Evolutionary conservation across 2,888 invertebrate genomes (phyloP), one percentile per base, ranked within the genome.

Genomic region (Liopterus haemorrhoidalis): DNA sequence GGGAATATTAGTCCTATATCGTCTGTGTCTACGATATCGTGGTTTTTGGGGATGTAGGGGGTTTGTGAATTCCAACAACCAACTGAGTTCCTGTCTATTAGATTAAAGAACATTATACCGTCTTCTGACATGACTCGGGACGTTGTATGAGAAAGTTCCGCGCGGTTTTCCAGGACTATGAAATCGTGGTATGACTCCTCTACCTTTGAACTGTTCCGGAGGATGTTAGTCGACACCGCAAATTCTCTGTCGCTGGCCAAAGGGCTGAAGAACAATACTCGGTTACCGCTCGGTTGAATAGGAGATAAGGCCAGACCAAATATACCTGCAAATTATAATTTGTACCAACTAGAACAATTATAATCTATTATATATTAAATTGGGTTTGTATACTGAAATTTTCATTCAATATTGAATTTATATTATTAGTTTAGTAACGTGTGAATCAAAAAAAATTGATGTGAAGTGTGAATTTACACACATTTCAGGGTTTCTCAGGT

Each of bases 31-130:
- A 81, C 79, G 4, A 87, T 63, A 9, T 73, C 85, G 18, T 81
- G 76, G 60, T 81, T 81, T 49, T 79, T 73, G 0, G 80, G 75
- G 12, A 74, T 70, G 54, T 81, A 81, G 0, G 82, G 79, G 46
- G 78, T 68, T 6, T 73, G 71, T 0, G 79, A 78, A 40, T 83
- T 83, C 87, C 89, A 89, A 61, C 89, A 90, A 2, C 87, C 89
- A 4, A 90, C 73, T 1, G 84, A 83, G 58, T 89, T 89, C 60
- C 81, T 82, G 62, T 87, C 87, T 46, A 90, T 78, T 52, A 89
- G 70, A 64, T 80, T 84, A 64, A 80, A 88, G 45, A 87, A 74
- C 65, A 87, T 79, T 1, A 89, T 65, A 2, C 88, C 89, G 45
- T 76, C 73, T 1, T 82, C 80, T 55, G 83, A 82, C 75, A 86